Base-by-base conservation (phyloP, 2,797 vertebrate genomes). In the Chelmon rostratus region DNA sequence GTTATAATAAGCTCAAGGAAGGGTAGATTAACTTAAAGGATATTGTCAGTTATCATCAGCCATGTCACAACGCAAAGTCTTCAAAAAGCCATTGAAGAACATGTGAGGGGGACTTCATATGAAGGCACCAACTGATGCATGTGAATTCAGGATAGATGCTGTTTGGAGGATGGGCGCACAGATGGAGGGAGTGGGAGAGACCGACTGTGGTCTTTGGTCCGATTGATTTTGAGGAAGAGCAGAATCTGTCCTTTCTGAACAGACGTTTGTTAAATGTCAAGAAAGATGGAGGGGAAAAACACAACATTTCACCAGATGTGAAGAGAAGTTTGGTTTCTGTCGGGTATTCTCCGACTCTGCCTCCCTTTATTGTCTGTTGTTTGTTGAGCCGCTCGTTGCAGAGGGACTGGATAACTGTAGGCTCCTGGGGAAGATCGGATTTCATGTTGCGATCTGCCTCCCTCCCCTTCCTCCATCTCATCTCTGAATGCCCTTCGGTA, bases 351-450 rank as follows among this genome's bases (percentile, higher is more conserved):
- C 35, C 5, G n/a, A 37, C 78, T 79, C 66, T 1, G 40, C 42
- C 78, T 86, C 40, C 63, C 78, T 82, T 86, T 62, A 78, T 88
- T 88, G 74, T 84, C 76, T 85, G 58, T 79, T 90, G 76, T 91
- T 90, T 86, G 83, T 83, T 83, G 86, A 89, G 83, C 82, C 33
- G 52, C 61, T 69, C 7, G 82, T 78, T 87, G 86, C 68, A 76
- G 74, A 80, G 79, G 78, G 85, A 84, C 75, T 78, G 82, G 83
- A 85, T 80, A 73, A 87, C 73, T 70, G 67, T 37, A 47, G 74
- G 76, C 90, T 89, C 78, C 64, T 10, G 74, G 82, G 87, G 76
- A 78, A 85, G 86, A 86, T 94, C 89, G 81, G 67, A 80, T 93
- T 91, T 92, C 91, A 90, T 84, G 87, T 78, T 73, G 73, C 47